Base-by-base conservation (phyloP, 2,113 vertebrate genomes). In the Solea solea region DNA sequence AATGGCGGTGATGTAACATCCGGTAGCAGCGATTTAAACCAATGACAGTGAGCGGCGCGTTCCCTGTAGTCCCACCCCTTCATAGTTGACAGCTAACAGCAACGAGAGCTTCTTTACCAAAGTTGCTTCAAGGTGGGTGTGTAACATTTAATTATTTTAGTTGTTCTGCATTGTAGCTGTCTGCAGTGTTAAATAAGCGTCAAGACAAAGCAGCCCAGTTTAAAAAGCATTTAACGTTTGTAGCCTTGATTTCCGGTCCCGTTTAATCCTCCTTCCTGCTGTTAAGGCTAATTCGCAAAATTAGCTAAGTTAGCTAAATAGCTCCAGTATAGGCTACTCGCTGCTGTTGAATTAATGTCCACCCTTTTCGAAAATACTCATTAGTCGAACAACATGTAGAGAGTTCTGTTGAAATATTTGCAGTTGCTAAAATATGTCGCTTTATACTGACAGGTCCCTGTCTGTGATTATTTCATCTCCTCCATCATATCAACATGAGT, bases 401-500 rank as follows among this genome's bases (percentile, higher is more conserved):
- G 34, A 34, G 3, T 34, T 34, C 34, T 34, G 34, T 34, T 34
- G 34, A 34, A 34, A 34, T 6, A 34, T 34, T 48, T 48, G 11
- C 55, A n/a, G 55, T 9, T 9, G 1, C 0, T 8, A 15, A 4
- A 34, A 45, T 4, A 15, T 63, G 7, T 28, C 28, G 15, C 5
- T 39, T 55, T 57, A 4, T 27, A 5, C 12, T 7, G 4, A 3
- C 46, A 82, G 70, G 53, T 16, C n/a, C 3, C 12, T 3, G 27
- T 2, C 9, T 3, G 45, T 25, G 21, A 48, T 3, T n/a, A 48
- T 28, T 10, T 3, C 34, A 48, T 11, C 14, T 53, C 46, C 10
- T 54, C 9, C 12, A 3, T 14, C 40, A 2, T 2, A n/a, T 78
- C 77, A 87, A 16, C 48, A 93, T 93, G 93, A 69, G 53, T 44